Conservation (phyloP, 2,888 invertebrate genomes). For the Druceiella hillmani region DNA sequence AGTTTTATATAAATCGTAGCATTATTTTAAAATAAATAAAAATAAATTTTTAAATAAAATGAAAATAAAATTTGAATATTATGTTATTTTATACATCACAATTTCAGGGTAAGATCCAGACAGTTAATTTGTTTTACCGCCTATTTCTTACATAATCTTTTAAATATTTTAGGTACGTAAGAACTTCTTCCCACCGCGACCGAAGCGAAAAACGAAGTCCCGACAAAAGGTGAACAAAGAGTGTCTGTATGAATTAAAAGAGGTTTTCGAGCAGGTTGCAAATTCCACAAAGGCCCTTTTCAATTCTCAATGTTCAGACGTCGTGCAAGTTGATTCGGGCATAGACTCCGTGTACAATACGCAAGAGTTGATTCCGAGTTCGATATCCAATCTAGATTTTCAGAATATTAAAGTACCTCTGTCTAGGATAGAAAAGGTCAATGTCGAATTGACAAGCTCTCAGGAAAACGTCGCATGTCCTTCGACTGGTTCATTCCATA, state of each 20-base stretch:
- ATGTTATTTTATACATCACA: too few species aligned
- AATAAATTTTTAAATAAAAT: too few species aligned
- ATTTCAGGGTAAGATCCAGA: too few species aligned
- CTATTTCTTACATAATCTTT: conserved; percentile 6
- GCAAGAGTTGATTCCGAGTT: too few species aligned
- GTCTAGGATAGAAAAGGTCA: background rate
- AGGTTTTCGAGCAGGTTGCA: conserved; percentile 5
- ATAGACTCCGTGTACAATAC: conserved; percentile 32
- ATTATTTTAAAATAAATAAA: too few species aligned
- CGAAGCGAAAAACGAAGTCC: conserved; percentile 40
- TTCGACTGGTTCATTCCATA: background rate
- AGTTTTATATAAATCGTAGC: too few species aligned
- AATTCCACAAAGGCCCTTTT: conserved; percentile 16
- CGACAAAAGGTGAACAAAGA: conserved; percentile 13
- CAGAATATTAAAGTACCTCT: conserved; percentile 12
- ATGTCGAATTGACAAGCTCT: background rate
- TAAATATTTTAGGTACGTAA: conserved; percentile 55
- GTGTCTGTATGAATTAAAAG: conserved; percentile 22
- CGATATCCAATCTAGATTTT: conserved; percentile 26
- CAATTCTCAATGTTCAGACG: conserved; percentile 2
- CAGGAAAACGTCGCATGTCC: background rate
- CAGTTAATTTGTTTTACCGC: background rate
- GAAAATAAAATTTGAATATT: too few species aligned
- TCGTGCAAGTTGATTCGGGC: conserved; percentile 33
- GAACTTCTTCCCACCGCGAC: conserved; percentile 62